Percentiles rank a stretch among this genome's conserved stretches.
These are phyloP conservation scores for Jaculus jaculus DNA, from an alignment of 2,113 vertebrate species.

Conservation along the genomic window DNA sequence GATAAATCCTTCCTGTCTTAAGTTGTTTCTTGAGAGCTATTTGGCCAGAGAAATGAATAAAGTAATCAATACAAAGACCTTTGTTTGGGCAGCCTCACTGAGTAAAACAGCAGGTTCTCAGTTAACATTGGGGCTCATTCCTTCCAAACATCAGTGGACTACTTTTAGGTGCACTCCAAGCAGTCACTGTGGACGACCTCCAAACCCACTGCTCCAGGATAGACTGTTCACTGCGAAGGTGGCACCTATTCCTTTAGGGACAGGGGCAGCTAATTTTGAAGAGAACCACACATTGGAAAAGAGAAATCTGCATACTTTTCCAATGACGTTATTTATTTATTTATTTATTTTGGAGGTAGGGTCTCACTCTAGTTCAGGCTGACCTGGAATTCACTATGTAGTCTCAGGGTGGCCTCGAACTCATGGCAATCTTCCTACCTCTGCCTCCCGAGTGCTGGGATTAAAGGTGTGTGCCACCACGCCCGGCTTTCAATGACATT, in stretches of 20 bases:
- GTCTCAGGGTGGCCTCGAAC: too few relatives aligned
- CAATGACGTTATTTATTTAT: too few relatives aligned
- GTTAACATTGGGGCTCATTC: neutral
- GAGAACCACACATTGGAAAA: neutral
- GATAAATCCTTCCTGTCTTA: neutral
- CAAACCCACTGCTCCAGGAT: neutral
- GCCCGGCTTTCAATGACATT: too few relatives aligned
- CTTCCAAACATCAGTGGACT: too few relatives aligned
- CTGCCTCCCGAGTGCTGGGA: too few relatives aligned
- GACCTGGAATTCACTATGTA: too few relatives aligned
- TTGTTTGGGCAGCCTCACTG: neutral
- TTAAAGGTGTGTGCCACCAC: too few relatives aligned
- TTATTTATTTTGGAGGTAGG: too few relatives aligned
- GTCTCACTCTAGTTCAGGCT: too few relatives aligned
- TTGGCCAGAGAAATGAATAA: neutral
- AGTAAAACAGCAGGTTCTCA: neutral
- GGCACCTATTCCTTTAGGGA: constrained; percentile 1
- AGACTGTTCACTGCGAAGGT: neutral
- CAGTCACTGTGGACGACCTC: neutral
- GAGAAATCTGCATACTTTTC: neutral
- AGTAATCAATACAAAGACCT: neutral
- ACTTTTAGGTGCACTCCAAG: too few relatives aligned
- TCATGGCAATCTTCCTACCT: too few relatives aligned
- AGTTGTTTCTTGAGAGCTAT: too few relatives aligned
- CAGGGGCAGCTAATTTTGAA: neutral